phyloP scores from a whole-genome alignment of 2,113 vertebrate species.

The Pedetes capensis region DNA sequence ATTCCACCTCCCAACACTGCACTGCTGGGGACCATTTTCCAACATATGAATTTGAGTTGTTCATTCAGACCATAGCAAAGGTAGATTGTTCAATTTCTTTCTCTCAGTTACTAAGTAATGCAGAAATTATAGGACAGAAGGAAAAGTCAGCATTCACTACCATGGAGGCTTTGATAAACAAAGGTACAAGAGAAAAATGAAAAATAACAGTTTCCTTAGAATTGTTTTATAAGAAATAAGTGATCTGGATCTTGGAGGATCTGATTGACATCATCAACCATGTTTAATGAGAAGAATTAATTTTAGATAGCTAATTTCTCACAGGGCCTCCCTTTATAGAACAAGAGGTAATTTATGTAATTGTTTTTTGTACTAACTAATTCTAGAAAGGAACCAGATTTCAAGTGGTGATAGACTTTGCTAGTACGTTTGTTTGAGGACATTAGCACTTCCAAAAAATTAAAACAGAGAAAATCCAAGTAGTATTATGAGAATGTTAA shows the following conservation, averaged over 20 bases:
- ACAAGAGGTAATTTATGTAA: background rate
- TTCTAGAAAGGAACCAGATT: background rate
- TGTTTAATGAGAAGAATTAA: too few species aligned
- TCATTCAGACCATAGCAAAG: background rate
- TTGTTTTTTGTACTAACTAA: background rate
- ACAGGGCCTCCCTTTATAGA: background rate
- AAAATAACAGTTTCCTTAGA: background rate
- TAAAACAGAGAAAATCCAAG: background rate
- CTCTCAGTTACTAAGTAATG: background rate
- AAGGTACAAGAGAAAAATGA: background rate
- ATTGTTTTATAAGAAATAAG: background rate
- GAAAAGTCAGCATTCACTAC: background rate
- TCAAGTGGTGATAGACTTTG: background rate
- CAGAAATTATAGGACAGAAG: background rate
- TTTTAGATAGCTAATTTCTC: too few species aligned
- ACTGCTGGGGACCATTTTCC: background rate
- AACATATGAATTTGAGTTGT: background rate
- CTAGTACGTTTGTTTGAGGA: background rate
- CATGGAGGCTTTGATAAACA: background rate
- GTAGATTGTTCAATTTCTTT: background rate
- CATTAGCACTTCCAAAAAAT: background rate
- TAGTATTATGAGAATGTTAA: background rate
- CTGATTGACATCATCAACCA: background rate
- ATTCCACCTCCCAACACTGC: background rate
- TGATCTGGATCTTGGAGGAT: accelerated